Conservation (phyloP, 2,113 vertebrate genomes). For the Felis chaus region DNA sequence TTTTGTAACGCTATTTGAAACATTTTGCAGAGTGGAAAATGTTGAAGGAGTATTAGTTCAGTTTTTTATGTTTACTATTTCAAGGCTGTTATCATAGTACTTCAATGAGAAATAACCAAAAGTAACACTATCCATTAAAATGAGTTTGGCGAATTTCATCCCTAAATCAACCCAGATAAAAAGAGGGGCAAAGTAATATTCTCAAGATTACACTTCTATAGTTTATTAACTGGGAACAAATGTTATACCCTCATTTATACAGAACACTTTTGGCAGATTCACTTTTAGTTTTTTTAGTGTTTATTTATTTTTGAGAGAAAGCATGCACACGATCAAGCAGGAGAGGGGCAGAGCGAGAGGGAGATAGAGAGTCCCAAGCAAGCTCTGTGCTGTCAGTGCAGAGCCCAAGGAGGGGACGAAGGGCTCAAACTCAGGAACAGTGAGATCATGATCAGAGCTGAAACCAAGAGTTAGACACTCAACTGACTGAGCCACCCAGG, state of each 20-base stretch:
- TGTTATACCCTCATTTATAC: neutral
- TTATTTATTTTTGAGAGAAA: too few species aligned
- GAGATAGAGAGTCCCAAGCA: too few species aligned
- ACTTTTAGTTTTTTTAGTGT: neutral
- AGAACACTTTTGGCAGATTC: constrained; percentile 36
- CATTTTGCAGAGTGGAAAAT: neutral
- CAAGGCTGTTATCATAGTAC: neutral
- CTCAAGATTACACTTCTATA: neutral
- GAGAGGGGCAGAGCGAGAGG: too few species aligned
- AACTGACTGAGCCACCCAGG: too few species aligned
- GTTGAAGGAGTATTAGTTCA: neutral
- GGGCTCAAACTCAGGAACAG: too few species aligned
- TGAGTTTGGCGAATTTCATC: neutral
- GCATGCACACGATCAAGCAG: too few species aligned
- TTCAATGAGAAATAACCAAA: neutral
- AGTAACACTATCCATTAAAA: neutral
- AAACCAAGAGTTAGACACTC: too few species aligned
- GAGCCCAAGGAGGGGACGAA: too few species aligned
- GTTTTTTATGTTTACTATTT: neutral
- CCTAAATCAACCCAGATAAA: neutral
- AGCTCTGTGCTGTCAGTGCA: too few species aligned
- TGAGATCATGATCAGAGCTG: too few species aligned
- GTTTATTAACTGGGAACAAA: neutral
- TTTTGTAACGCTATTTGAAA: constrained; percentile 21
- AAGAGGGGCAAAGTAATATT: neutral